phyloP scores from a whole-genome alignment of 1,140 invertebrate species.

The Listronotus oregonensis region DNA sequence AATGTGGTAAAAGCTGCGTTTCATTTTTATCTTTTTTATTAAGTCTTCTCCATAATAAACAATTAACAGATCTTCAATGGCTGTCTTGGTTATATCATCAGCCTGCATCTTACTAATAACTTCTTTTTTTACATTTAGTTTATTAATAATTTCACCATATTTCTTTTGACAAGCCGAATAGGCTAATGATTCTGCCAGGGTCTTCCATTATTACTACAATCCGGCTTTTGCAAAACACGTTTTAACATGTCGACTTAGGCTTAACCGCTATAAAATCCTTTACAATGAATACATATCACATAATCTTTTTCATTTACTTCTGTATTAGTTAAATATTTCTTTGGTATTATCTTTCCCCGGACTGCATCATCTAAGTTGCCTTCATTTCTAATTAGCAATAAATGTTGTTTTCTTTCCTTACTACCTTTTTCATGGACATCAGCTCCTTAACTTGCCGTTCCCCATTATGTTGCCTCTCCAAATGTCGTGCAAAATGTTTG shows the following conservation, averaged over 20 bases:
- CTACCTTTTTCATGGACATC: background rate
- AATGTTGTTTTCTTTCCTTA: conserved; percentile 18
- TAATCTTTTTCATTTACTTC: conserved; percentile 14
- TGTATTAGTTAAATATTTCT: background rate
- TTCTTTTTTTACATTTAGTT: conserved; percentile 14
- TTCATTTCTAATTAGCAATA: conserved; percentile 20
- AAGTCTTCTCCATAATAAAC: conserved; percentile 32
- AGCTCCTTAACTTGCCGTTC: conserved; percentile 26
- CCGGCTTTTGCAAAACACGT: conserved; percentile 19
- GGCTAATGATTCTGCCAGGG: conserved; percentile 9
- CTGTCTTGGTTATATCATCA: conserved; percentile 23
- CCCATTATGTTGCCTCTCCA: conserved; percentile 24
- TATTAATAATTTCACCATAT: conserved; percentile 14
- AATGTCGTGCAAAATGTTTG: conserved; percentile 28
- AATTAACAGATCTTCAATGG: conserved; percentile 23
- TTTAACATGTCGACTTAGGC: conserved; percentile 9
- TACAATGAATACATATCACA: conserved; percentile 21
- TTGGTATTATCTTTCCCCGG: conserved; percentile 18
- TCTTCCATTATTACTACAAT: background rate
- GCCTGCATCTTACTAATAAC: conserved; percentile 25
- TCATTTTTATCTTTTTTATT: conserved; percentile 31
- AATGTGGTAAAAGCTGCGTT: conserved; percentile 20
- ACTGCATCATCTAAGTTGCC: conserved; percentile 18
- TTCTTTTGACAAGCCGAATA: conserved; percentile 10
- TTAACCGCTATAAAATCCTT: conserved; percentile 9